Evolutionary conservation across 92 coral and sea anemone species (phyloP), one percentile per base, ranked within the genome.

Genomic region (Phymanthus crucifer): DNA sequence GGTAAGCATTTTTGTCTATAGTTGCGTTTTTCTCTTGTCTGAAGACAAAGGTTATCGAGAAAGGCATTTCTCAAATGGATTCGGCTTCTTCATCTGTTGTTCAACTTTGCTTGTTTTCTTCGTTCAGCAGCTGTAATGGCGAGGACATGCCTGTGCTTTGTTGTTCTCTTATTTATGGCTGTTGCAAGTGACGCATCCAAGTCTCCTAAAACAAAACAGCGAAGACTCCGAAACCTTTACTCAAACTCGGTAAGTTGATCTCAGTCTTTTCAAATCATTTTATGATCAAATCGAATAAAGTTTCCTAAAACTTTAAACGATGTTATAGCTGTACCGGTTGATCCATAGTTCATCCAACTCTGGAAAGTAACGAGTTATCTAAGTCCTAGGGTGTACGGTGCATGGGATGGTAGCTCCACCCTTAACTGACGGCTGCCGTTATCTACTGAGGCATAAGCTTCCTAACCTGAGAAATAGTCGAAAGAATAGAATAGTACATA

Each of bases 161-260:
- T 40, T 21, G 18, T 71, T 34, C 19, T 71, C 56, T 23, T 69
- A 47, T 34, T 71, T 40, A 9, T 71, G 16, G 27, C 57, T 36
- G 14, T 45, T 21, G 21, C 36, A 26, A 71, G 29, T 61, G 33
- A 40, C 75, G 75, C 64, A 54, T 21, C 32, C 36, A n/a, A 7
- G 24, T 37, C 40, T 6, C 1, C 48, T 10, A 71, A 45, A 26
- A 35, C 27, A 27, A 71, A 31, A 40, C 57, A 71, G 40, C 40
- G 75, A 38, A 36, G 75, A 40, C 32, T 36, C 75, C 40, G 75
- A 38, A 71, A 71, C 4, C 75, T n/a, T 45, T 71, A 38, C 48
- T 36, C 75, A 5, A 71, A 27, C 34, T 61, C 52, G 50, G 75
- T 71, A n/a, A 71, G 75, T 19, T 36, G 40, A 36, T 70, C n/a